These are phyloP conservation scores for Muricea muricata DNA, from an alignment of 92 coral and sea anemone genomes.

Conservation along the genomic window DNA sequence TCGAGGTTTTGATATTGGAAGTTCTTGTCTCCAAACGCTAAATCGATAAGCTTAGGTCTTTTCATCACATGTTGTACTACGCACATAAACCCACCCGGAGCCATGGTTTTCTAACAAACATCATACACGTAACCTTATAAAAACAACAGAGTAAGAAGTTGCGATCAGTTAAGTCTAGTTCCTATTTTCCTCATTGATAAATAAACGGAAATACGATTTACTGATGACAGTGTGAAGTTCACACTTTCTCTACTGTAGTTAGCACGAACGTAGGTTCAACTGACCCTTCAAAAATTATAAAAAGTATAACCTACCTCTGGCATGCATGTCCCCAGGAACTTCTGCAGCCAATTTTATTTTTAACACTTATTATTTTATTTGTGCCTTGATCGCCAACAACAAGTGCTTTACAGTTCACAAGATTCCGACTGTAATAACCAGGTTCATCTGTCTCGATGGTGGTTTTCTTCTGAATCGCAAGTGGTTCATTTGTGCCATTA, in stretches of 20 bases:
- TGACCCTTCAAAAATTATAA: too few relatives aligned
- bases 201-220: too few relatives aligned
- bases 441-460: background rate
- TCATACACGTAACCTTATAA: conserved; percentile 58
- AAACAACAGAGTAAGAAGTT: background rate
- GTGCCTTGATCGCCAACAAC: conserved; percentile 32
- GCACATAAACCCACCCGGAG: conserved; percentile 38
- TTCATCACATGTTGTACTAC: conserved; percentile 51
- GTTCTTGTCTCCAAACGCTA: conserved; percentile 55
- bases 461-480: background rate
- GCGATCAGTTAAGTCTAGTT: too few relatives aligned
- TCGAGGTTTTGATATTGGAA: conserved; percentile 64
- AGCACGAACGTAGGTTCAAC: too few relatives aligned
- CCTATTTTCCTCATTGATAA: too few relatives aligned
- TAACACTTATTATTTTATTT: conserved; percentile 26
- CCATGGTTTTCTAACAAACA: conserved; percentile 32
- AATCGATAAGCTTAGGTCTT: conserved; percentile 44
- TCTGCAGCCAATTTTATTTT: conserved; percentile 44
- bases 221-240: too few relatives aligned
- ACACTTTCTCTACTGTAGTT: too few relatives aligned
- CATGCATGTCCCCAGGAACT: conserved; percentile 68
- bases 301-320: conserved; percentile 32
- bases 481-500: background rate
- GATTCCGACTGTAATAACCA: background rate
- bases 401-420: background rate